Evolutionary conservation across 2,888 invertebrate genomes (phyloP), one percentile per base, ranked within the genome.

Genomic region (Opisthograptis luteolata): DNA sequence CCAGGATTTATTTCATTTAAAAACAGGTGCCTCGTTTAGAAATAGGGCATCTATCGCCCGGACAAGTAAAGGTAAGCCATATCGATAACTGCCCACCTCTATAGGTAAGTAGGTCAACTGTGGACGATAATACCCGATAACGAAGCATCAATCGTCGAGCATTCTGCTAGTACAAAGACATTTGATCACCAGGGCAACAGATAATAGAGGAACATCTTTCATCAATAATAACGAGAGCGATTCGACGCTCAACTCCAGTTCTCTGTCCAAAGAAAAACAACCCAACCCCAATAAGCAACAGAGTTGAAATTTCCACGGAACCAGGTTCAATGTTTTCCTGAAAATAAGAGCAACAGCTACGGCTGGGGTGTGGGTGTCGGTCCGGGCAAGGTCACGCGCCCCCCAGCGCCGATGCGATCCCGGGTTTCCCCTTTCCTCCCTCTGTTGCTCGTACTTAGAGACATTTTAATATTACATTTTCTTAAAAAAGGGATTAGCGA

Each of bases 311-410:
- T 40, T 45, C 3, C 12, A 15, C 2, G 37, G 1, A 32, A 24
- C 1, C 28, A 37, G 22, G n/a, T 13, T 30, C n/a, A 4, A 7
- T 17, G 25, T 17, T 42, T 19, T 36, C 40, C 12, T 45, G 44
- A 41, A 45, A 51, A 49, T 39, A 36, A 41, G 37, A 52, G 47
- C 47, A 47, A 52, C 52, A 46, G 45, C 44, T 40, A 22, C 22
- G 10, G 32, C 19, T 13, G 36, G 34, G 42, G 52, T 42, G 42
- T 47, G 32, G 52, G 46, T 47, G 52, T 37, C 28, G 7, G 40
- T 32, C 31, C 37, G 39, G 40, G 39, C 52, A 52, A 52, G 52
- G 52, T 52, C 52, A 52, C 42, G 46, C 40, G 28, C 46, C 46
- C 42, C 42, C 37, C 28, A 25, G 20, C n/a, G 2, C 10, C 9